phyloP scores from a whole-genome alignment of 2,888 invertebrate genomes.

The Diaprepes abbreviatus region DNA sequence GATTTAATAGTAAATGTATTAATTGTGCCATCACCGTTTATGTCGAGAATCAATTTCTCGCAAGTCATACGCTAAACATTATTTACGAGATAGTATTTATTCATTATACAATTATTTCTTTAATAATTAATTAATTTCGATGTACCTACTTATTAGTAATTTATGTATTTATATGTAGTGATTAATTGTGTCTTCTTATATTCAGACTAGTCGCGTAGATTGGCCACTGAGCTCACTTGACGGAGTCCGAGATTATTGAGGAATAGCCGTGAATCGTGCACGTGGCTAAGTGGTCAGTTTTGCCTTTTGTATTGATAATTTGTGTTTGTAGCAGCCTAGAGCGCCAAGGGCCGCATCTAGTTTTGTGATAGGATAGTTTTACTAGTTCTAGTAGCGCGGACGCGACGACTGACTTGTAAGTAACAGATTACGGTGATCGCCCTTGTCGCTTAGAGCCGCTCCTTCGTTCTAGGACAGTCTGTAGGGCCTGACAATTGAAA shows the following conservation, averaged over 20 bases:
- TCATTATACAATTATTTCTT: constrained; percentile 43
- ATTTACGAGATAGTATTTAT: constrained; percentile 56
- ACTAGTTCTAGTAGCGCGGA: constrained; percentile 52
- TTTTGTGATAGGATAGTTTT: constrained; percentile 59
- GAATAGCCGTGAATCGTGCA: constrained; percentile 2
- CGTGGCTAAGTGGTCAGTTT: constrained; percentile 56
- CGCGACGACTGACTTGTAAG: constrained; percentile 53
- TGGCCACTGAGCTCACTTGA: constrained; percentile 54
- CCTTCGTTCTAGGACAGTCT: constrained; percentile 52
- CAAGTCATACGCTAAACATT: constrained; percentile 54
- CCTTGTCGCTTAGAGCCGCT: constrained; percentile 56
- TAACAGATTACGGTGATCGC: constrained; percentile 54
- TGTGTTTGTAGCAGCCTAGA: constrained; percentile 56
- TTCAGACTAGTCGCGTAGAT: constrained; percentile 64
- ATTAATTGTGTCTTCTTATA: constrained; percentile 64
- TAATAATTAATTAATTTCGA: constrained; percentile 54
- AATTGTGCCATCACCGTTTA: constrained; percentile 62
- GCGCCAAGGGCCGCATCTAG: constrained; percentile 56
- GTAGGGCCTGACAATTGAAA: constrained; percentile 13
- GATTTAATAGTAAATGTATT: constrained; percentile 57
- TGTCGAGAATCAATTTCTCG: constrained; percentile 40
- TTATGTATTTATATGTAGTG: constrained; percentile 66
- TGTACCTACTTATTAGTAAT: constrained; percentile 56
- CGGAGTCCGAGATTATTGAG: not conserved
- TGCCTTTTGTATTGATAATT: constrained; percentile 54